Base-by-base conservation (phyloP, 1,140 invertebrate genomes). In the Thaumetopoea pityocampa region DNA sequence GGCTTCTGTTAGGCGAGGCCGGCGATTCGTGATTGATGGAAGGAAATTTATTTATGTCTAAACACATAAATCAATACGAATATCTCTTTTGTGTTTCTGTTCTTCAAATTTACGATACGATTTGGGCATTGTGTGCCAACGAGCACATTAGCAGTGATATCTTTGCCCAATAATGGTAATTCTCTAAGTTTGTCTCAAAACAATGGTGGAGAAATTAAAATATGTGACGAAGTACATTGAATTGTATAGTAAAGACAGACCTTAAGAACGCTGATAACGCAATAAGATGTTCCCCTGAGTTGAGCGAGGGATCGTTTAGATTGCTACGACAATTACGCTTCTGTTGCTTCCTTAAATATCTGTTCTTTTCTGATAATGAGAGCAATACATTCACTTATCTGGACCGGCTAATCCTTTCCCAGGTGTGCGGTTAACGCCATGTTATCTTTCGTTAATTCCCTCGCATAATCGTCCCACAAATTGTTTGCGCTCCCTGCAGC, bases 351-450 rank as follows among this genome's bases (percentile, higher is more conserved):
- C 35, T 33, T 62, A 56, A 70, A 58, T 64, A 60, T 61, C 49
- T 44, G 49, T 66, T 69, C 63, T 78, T 72, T 71, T 73, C 53
- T 46, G 30, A 26, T 56, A 67, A 65, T 62, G 50, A 38, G 37
- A 17, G 63, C 59, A 69, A 70, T 73, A 76, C 63, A 71, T 74
- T 66, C 57, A 48, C 57, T 70, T 79, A 77, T 79, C 73, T 78
- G 32, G 43, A 51, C 38, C 43, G 45, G 53, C 44, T 59, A 66
- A 61, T 67, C 67, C 58, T 54, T 60, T 55, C 74, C 59, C 67
- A 70, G 73, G 72, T 69, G 68, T 51, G 52, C 44, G 49, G 48
- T 61, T 67, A 69, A 65, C 61, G 56, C 56, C 34, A 23, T 44
- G 56, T 70, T 78, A 79, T 79, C 68, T 79, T 49, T 29, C 59